A percentile compares a stretch with the other conserved stretches of the same genome.
phyloP scores from a whole-genome alignment of 2,888 invertebrate species.

The Aspidiotus rigidus region DNA sequence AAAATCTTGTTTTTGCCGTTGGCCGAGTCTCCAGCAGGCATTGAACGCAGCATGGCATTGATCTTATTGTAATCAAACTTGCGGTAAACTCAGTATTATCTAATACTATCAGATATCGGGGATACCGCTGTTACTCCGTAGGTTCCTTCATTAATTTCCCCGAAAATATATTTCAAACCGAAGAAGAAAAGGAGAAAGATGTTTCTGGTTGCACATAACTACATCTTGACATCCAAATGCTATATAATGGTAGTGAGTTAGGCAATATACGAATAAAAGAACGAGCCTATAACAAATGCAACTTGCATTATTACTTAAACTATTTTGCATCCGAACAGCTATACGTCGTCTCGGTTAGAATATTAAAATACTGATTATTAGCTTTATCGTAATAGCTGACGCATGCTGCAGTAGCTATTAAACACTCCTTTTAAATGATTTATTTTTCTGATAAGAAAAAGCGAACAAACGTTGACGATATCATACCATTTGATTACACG shows the following conservation, averaged over 20 bases:
- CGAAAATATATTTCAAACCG: neutral
- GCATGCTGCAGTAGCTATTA: neutral
- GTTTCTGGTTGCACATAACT: slow-evolving; percentile 2
- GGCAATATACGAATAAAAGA: neutral
- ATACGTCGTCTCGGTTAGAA: slow-evolving; percentile 24
- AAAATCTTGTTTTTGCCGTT: no score
- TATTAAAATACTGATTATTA: slow-evolving; percentile 30
- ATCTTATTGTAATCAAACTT: no score
- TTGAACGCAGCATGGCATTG: no score
- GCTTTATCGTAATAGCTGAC: slow-evolving; percentile 12
- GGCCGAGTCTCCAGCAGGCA: no score
- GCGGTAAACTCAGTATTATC: no score
- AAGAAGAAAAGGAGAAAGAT: neutral
- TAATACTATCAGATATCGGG: neutral
- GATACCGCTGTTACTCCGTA: slow-evolving; percentile 2
- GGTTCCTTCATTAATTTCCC: neutral
- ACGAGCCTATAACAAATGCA: slow-evolving; percentile 18
- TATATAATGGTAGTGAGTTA: neutral
- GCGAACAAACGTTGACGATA: slow-evolving; percentile 20
- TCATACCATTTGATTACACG: slow-evolving; percentile 26
- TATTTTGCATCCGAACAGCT: slow-evolving; percentile 27
- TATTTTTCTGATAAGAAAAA: slow-evolving; percentile 16
- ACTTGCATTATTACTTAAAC: slow-evolving; percentile 11
- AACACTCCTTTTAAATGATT: slow-evolving; percentile 29
- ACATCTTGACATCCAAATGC: neutral